Base-by-base conservation (phyloP, 2,797 vertebrate species). In the Xerus rutilus region DNA sequence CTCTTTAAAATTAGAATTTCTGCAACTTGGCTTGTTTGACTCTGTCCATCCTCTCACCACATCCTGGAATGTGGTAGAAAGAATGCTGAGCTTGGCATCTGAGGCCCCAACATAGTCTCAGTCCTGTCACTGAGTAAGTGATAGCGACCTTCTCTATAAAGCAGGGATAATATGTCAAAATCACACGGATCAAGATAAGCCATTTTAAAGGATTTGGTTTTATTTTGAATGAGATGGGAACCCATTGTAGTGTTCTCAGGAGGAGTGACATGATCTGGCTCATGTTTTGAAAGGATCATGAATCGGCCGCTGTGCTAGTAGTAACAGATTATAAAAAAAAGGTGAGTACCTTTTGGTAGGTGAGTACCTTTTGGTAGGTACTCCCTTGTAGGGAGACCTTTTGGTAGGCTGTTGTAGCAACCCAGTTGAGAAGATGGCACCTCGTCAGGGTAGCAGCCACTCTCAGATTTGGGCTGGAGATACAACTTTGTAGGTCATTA, bases 81-180 rank as follows among this genome's bases (percentile, higher is more conserved):
- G 28, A 78, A 47, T 65, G 52, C 20, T 59, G 25, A 32, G 9
- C 23, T 72, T 77, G 45, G 1, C 52, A 30, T 87, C 39, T 12
- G 45, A 83, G 49, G 64, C 25, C n/a, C 49, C 35, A 35, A n/a
- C 17, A 17, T 52, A 20, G 47, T 49, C 43, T 43, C n/a, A 23
- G 12, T 57, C 57, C 30, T 89, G 69, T 59, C 49, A 35, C 17
- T 91, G 49, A 74, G 43, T 64, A 49, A 67, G 7, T 79, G 47
- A 70, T 21, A 32, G 52, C 65, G 91, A 91, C 52, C 62, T 93
- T 78, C 52, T 79, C 23, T 83, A 45, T 69, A 77, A 93, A 73
- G 52, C 17, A 45, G 25, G 65, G 49, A 21, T 64, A 43, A 57
- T 20, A 57, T 20, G 7, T 64, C 35, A 83, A 28, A 73, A 43